Conservation (phyloP, 2,888 invertebrate genomes). For the Hylaea fasciaria region DNA sequence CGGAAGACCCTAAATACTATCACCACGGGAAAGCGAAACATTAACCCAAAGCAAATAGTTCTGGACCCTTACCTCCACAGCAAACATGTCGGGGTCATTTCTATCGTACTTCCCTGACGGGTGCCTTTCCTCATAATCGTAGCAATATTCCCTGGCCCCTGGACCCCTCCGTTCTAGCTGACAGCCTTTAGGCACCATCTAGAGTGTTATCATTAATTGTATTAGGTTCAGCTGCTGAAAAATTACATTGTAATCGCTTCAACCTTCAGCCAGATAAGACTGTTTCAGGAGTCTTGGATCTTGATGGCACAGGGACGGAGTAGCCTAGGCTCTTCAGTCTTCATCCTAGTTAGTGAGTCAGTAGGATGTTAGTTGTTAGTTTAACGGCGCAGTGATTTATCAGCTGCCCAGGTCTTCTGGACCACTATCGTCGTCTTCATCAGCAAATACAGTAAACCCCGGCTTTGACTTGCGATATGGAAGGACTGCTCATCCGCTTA, state of each 20-base stretch:
- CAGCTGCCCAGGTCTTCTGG: too few relatives aligned
- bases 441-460: too few relatives aligned
- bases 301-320: not conserved
- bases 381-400: too few relatives aligned
- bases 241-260: too few relatives aligned
- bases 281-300: too few relatives aligned
- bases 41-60: not conserved
- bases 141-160: conserved; percentile 26
- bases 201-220: conserved; percentile 24
- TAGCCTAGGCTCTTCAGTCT: too few relatives aligned
- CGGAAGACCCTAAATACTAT: not conserved
- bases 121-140: conserved; percentile 26
- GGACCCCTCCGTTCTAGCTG: conserved; percentile 18
- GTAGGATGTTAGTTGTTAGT: too few relatives aligned
- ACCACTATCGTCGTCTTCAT: too few relatives aligned
- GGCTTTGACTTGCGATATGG: too few relatives aligned
- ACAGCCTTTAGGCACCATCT: conserved; percentile 29
- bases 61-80: conserved; percentile 47
- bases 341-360: too few relatives aligned
- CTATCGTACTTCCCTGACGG: conserved; percentile 28
- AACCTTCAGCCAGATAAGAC: too few relatives aligned
- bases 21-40: not conserved
- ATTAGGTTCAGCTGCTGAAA: conserved; percentile 4
- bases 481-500: too few relatives aligned
- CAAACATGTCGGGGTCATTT: conserved; percentile 48